These are phyloP conservation scores for Porphyrio hochstetteri DNA, from an alignment of 2,113 vertebrate species.

Conservation along the genomic window DNA sequence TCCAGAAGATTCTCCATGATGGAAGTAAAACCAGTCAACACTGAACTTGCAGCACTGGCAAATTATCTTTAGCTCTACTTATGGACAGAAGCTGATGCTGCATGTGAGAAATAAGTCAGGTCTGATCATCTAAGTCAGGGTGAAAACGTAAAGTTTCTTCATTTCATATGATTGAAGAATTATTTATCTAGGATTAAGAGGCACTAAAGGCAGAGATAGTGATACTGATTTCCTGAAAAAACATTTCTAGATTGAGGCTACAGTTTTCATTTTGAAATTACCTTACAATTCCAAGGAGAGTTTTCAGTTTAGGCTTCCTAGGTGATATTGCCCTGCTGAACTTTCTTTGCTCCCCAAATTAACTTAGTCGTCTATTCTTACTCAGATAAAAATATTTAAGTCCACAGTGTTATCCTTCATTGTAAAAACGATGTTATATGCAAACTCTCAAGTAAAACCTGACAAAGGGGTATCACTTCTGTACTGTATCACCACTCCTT, in stretches of 20 bases:
- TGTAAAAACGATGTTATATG: background rate
- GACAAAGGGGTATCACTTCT: background rate
- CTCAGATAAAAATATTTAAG: background rate
- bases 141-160: background rate
- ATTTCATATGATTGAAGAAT: background rate
- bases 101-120: background rate
- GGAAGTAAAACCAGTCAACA: background rate
- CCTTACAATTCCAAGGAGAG: background rate
- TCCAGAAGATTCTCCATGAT: background rate
- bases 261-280: background rate
- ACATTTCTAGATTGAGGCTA: background rate
- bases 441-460: background rate
- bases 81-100: background rate
- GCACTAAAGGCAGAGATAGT: background rate
- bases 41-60: background rate
- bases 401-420: background rate
- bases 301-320: background rate
- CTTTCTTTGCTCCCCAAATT: accelerated
- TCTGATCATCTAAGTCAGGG: background rate
- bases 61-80: background rate
- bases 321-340: background rate
- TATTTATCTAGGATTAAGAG: background rate
- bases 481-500: background rate
- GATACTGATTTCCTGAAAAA: background rate
- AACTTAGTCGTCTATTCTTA: background rate